phyloP scores from a whole-genome alignment of 2,888 invertebrate genomes.

The Leucania comma region DNA sequence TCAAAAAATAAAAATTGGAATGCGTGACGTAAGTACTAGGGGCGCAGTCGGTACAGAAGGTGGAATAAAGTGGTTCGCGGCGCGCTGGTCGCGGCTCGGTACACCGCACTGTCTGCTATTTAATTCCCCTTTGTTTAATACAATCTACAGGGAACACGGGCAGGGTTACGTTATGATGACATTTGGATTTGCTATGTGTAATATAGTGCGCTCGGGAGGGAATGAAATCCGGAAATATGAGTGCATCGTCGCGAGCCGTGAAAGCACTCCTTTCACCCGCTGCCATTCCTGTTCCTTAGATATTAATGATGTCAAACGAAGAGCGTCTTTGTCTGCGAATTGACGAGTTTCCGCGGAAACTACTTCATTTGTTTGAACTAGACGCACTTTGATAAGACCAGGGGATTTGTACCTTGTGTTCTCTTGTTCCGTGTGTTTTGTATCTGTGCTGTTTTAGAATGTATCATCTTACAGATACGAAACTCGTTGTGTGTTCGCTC shows the following conservation, averaged over 20 bases:
- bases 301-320: conserved; percentile 78
- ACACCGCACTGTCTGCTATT: conserved; percentile 81
- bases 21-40: conserved; percentile 69
- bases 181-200: conserved; percentile 77
- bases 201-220: conserved; percentile 74
- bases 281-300: conserved; percentile 72
- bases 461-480: conserved; percentile 8
- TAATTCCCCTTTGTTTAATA: conserved; percentile 85
- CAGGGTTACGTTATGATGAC: conserved; percentile 82
- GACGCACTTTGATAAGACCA: conserved; percentile 57
- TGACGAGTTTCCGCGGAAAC: conserved; percentile 73
- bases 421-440: conserved; percentile 28
- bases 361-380: conserved; percentile 69
- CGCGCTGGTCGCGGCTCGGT: conserved; percentile 78
- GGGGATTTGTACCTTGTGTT: conserved; percentile 44
- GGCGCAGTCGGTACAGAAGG: conserved; percentile 66
- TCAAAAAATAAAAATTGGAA: conserved; percentile 67
- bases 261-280: conserved; percentile 70
- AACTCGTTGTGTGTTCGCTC: neutral
- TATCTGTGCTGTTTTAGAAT: neutral
- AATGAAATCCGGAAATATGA: conserved; percentile 82
- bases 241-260: conserved; percentile 75
- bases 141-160: conserved; percentile 81
- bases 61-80: conserved; percentile 77
- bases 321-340: conserved; percentile 74